These are phyloP conservation scores for Leucosticte australis DNA, from an alignment of 2,113 vertebrate species.

Conservation along the genomic window DNA sequence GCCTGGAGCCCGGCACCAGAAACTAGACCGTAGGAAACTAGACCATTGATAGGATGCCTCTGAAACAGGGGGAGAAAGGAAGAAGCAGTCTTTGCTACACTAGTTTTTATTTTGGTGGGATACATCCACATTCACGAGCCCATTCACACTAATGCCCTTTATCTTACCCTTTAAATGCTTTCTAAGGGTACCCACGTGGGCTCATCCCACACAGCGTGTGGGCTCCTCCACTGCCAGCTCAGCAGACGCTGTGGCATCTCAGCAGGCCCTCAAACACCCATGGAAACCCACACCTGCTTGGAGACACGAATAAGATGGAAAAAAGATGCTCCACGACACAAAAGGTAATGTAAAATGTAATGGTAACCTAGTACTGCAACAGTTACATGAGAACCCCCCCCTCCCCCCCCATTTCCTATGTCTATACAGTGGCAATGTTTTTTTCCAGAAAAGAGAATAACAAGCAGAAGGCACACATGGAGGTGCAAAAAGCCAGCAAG, in stretches of 20 bases:
- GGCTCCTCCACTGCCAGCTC: background rate
- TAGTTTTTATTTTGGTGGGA: too few species aligned
- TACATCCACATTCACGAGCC: background rate
- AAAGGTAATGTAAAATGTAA: background rate
- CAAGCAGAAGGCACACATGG: background rate
- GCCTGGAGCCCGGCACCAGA: background rate
- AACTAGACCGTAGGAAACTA: background rate
- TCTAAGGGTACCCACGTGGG: background rate
- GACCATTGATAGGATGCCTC: accelerated
- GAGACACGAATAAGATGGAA: background rate
- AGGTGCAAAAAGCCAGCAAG: background rate
- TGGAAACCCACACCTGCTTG: background rate
- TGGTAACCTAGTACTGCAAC: background rate
- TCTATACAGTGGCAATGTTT: background rate
- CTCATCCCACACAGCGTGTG: background rate
- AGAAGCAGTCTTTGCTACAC: background rate
- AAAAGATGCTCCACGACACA: background rate
- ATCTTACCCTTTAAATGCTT: background rate
- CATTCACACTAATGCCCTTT: background rate
- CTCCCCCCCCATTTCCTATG: background rate
- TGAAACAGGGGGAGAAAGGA: background rate
- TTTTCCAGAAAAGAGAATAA: background rate
- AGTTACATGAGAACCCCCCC: background rate
- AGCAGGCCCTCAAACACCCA: background rate
- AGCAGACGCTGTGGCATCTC: background rate